Conservation (phyloP, 2,888 invertebrate genomes). For the Epistrophe eligans region DNA sequence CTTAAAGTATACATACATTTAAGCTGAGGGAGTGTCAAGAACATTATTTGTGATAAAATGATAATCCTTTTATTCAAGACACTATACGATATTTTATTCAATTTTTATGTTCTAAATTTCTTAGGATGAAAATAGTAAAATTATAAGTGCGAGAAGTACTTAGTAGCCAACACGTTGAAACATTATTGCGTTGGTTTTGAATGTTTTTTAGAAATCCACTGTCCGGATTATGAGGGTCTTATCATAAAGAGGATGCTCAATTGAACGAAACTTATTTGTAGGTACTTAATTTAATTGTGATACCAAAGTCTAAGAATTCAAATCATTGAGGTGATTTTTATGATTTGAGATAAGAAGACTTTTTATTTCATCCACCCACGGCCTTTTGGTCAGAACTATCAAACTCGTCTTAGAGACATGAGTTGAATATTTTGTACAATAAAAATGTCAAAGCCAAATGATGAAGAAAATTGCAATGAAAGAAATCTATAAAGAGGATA, state of each 20-base stretch:
- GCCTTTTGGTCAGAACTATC: not conserved
- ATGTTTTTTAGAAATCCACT: not conserved
- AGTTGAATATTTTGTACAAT: not conserved
- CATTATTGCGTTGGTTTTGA: not conserved
- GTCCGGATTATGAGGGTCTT: not conserved
- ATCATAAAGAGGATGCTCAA: not conserved
- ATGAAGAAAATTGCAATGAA: not conserved
- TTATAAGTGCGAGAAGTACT: not conserved
- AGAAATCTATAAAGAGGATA: no score
- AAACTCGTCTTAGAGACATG: not conserved
- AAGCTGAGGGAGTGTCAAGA: conserved; percentile 6
- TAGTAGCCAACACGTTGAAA: not conserved
- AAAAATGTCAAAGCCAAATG: not conserved
- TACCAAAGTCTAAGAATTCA: not conserved
- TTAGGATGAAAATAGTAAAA: not conserved
- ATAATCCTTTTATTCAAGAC: not conserved
- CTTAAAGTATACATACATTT: not conserved
- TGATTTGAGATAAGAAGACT: not conserved
- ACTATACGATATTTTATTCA: not conserved
- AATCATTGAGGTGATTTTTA: not conserved
- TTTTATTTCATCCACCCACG: not conserved
- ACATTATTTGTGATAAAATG: not conserved
- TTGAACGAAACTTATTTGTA: not conserved
- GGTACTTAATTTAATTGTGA: no score
- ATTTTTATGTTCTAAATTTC: not conserved